Percentiles rank a stretch among this genome's conserved stretches.
Conservation (phyloP, 1,140 invertebrate species). For the Lepidurus couesii region DNA sequence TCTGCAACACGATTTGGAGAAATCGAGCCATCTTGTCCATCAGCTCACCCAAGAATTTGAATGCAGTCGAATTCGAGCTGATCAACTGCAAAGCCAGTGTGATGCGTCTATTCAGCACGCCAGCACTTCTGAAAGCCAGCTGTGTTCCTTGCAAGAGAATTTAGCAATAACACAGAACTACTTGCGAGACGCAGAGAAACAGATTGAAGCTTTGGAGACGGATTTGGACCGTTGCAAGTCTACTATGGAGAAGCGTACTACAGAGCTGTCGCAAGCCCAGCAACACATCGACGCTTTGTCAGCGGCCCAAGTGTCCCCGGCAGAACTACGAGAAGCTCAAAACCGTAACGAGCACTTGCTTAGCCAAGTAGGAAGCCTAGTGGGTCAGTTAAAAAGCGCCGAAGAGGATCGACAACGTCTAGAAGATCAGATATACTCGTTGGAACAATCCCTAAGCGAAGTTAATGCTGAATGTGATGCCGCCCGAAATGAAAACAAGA, state of each 20-base stretch:
- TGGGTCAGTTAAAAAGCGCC: not conserved
- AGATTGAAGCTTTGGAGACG: conserved; percentile 5
- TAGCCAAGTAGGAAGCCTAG: not conserved
- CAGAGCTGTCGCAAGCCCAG: not conserved
- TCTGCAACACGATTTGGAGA: not conserved
- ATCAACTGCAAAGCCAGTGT: not conserved
- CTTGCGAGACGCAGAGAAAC: conserved; percentile 11
- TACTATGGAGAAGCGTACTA: not conserved
- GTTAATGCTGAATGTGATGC: not conserved
- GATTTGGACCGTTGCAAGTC: conserved; percentile 14
- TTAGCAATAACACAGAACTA: not conserved
- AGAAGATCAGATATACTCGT: not conserved
- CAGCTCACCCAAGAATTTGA: conserved; percentile 4
- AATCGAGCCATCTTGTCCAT: not conserved
- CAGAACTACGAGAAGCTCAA: not conserved
- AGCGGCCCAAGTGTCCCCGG: not conserved
- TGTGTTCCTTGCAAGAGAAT: conserved; percentile 25
- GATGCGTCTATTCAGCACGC: not conserved
- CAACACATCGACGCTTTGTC: conserved; percentile 5
- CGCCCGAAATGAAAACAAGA: not conserved
- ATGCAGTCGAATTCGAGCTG: not conserved
- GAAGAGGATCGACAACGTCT: not conserved
- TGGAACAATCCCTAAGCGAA: not conserved
- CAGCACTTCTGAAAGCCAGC: not conserved
- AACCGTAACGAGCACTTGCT: not conserved